These are phyloP conservation scores for Drosophila imparisetae DNA, from an alignment of 2,888 invertebrate genomes.

Conservation along the genomic window DNA sequence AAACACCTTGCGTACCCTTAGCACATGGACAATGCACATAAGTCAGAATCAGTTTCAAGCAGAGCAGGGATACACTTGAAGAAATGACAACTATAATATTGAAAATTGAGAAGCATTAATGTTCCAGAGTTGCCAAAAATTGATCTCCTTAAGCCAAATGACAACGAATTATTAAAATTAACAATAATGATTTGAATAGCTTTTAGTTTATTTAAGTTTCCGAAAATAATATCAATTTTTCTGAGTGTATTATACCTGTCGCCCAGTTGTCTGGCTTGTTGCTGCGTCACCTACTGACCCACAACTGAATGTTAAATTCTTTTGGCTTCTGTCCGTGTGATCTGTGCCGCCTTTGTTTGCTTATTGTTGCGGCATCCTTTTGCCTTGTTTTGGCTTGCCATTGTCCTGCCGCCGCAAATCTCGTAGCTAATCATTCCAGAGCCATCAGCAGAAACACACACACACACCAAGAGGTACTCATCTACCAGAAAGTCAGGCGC, in stretches of 20 bases:
- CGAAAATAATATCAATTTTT: neutral
- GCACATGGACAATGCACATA: constrained; percentile 7
- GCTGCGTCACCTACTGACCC: constrained; percentile 70
- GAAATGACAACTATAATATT: constrained; percentile 1
- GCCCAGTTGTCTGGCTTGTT: constrained; percentile 62
- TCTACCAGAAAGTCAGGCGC: constrained; percentile 50
- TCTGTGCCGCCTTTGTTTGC: constrained; percentile 65
- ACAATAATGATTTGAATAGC: neutral
- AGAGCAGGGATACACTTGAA: constrained; percentile 29
- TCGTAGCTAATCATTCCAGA: constrained; percentile 52
- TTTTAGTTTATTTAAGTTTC: neutral
- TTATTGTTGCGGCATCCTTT: constrained; percentile 65
- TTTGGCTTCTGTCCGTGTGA: constrained; percentile 43
- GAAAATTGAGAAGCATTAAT: neutral
- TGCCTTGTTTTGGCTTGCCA: constrained; percentile 30
- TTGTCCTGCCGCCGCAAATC: constrained; percentile 65
- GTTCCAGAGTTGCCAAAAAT: neutral
- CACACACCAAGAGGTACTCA: constrained; percentile 19
- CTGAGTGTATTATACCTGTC: constrained; percentile 74
- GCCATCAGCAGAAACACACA: constrained; percentile 25
- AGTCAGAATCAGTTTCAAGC: constrained; percentile 6
- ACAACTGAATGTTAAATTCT: constrained; percentile 40
- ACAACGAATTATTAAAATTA: neutral
- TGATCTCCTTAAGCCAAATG: neutral
- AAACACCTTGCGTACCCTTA: constrained; percentile 65